Conservation (phyloP, 1,140 invertebrate genomes). For the Pararge aegeria region DNA sequence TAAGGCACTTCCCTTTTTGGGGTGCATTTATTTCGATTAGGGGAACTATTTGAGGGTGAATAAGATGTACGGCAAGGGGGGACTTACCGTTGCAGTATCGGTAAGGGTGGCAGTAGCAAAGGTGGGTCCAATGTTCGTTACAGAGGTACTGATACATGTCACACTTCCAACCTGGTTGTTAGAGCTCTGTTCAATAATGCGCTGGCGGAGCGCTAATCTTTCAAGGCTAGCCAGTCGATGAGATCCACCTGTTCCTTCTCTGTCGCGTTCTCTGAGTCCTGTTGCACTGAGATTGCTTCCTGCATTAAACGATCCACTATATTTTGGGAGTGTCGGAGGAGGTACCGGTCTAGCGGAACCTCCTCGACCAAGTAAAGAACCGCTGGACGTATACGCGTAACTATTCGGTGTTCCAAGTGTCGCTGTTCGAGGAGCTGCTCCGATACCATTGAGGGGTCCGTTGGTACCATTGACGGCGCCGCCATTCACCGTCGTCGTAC, state of each 20-base stretch:
- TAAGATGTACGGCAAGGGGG: conserved; percentile 59
- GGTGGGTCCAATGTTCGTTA: conserved; percentile 58
- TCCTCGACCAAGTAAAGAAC: conserved; percentile 66
- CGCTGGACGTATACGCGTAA: conserved; percentile 73
- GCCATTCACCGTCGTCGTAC: conserved; percentile 71
- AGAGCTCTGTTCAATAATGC: conserved; percentile 82
- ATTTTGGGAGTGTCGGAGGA: conserved; percentile 84
- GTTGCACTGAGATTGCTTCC: conserved; percentile 68
- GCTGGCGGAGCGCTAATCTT: conserved; percentile 84
- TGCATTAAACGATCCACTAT: conserved; percentile 74
- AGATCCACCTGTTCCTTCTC: conserved; percentile 80
- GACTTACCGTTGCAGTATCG: conserved; percentile 76
- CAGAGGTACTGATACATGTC: conserved; percentile 33
- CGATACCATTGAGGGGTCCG: conserved; percentile 64
- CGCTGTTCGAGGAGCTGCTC: conserved; percentile 63
- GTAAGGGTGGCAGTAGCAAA: conserved; percentile 73
- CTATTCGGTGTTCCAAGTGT: conserved; percentile 70
- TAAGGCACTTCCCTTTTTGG: conserved; percentile 61
- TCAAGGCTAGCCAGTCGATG: conserved; percentile 86
- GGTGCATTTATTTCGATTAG: conserved; percentile 63
- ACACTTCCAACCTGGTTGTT: conserved; percentile 64
- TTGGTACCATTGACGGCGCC: conserved; percentile 68
- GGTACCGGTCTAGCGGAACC: conserved; percentile 80
- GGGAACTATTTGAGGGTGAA: conserved; percentile 66
- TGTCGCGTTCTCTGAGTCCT: conserved; percentile 72